phyloP scores from a whole-genome alignment of 2,797 vertebrate genomes.

The Oreochromis grahami region DNA sequence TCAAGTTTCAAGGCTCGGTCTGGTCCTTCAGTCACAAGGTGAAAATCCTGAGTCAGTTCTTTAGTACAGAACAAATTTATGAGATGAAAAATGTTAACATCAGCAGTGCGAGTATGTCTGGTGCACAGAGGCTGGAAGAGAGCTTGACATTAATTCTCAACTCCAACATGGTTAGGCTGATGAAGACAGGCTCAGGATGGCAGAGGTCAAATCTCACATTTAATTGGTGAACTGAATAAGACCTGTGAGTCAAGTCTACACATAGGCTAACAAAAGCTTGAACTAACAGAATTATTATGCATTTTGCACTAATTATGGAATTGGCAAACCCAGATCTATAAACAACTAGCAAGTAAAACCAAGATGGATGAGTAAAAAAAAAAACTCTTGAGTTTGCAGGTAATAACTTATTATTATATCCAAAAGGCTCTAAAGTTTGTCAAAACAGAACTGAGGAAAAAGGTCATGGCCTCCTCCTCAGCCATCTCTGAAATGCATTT shows the following conservation, averaged over 20 bases:
- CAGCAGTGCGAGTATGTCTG: background rate
- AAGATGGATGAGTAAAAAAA: background rate
- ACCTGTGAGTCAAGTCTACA: background rate
- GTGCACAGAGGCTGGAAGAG: background rate
- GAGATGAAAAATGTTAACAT: conserved; percentile 4
- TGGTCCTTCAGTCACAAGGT: background rate
- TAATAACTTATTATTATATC: background rate
- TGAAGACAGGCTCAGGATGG: background rate
- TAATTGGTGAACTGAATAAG: background rate
- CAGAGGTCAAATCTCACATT: background rate
- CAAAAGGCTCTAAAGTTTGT: background rate
- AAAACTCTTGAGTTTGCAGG: background rate
- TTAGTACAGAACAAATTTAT: background rate
- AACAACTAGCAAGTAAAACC: background rate
- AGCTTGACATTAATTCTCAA: background rate
- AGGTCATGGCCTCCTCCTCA: background rate
- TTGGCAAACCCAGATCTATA: background rate
- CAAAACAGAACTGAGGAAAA: background rate
- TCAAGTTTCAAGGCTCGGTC: background rate
- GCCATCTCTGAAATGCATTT: background rate
- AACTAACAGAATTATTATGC: background rate
- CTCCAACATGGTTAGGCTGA: background rate
- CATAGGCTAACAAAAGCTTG: background rate
- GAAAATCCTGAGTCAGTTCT: background rate
- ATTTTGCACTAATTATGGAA: background rate